Conservation (phyloP, 2,113 vertebrate species). For the Lethenteron reissneri region DNA sequence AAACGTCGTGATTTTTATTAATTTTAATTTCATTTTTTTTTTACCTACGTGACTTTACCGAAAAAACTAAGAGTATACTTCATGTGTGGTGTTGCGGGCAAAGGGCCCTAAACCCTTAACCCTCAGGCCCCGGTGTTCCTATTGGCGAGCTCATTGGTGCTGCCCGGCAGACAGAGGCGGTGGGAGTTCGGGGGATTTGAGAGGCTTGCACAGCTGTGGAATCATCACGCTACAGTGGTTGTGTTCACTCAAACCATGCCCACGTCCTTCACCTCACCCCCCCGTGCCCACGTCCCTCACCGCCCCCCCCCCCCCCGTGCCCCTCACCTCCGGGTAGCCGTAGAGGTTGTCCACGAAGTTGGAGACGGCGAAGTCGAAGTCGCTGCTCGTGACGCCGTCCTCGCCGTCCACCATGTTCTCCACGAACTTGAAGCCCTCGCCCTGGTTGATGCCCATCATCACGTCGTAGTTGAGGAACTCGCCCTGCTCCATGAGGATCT, state of each 20-base stretch:
- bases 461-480: slow-evolving; percentile 98
- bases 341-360: slow-evolving; percentile 96
- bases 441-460: slow-evolving; percentile 95
- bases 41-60: too few relatives aligned
- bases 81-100: too few relatives aligned
- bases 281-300: not conserved
- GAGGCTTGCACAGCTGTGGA: not conserved
- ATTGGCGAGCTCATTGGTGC: too few relatives aligned
- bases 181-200: not conserved
- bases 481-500: slow-evolving; percentile 96
- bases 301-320: not conserved
- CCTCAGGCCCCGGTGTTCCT: too few relatives aligned
- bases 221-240: not conserved
- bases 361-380: slow-evolving; percentile 96
- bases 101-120: too few relatives aligned
- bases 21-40: too few relatives aligned
- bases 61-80: too few relatives aligned
- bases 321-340: slow-evolving; percentile 69
- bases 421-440: slow-evolving; percentile 87
- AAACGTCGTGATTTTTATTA: too few relatives aligned
- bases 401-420: slow-evolving; percentile 93
- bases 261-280: not conserved
- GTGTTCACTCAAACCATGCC: not conserved
- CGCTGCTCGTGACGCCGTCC: slow-evolving; percentile 84
- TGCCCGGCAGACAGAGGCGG: too few relatives aligned